A percentile compares a stretch with the other conserved stretches of the same genome.
These are phyloP conservation scores for Colletes latitarsis DNA, from an alignment of 1,140 invertebrate genomes.

Conservation along the genomic window DNA sequence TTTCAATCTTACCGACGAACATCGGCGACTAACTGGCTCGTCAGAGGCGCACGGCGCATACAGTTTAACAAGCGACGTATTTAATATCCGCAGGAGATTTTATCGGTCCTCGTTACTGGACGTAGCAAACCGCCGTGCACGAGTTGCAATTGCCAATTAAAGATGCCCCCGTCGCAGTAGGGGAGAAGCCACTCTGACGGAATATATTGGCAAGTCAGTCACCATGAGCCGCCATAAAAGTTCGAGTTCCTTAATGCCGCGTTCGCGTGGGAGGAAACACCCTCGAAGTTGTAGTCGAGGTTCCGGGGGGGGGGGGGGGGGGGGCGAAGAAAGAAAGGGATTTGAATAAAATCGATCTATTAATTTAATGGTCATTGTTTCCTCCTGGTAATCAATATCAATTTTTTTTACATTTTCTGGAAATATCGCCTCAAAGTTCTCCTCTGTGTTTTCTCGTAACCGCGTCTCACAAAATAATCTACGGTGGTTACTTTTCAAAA, in stretches of 20 bases:
- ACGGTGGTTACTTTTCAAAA: too few relatives aligned
- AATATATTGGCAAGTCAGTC: slow-evolving; percentile 51
- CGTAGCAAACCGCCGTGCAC: too few relatives aligned
- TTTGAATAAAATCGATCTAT: neutral
- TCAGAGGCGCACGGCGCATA: neutral
- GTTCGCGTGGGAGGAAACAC: slow-evolving; percentile 49
- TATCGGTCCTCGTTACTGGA: slow-evolving; percentile 15
- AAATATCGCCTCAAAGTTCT: too few relatives aligned
- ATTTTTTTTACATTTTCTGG: too few relatives aligned
- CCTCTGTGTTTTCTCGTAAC: too few relatives aligned
- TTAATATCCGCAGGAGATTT: slow-evolving; percentile 14
- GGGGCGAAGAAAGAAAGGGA: neutral
- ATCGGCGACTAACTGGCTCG: slow-evolving; percentile 10
- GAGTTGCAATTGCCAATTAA: slow-evolving; percentile 37
- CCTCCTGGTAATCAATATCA: too few relatives aligned
- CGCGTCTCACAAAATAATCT: too few relatives aligned
- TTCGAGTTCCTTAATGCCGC: slow-evolving; percentile 56
- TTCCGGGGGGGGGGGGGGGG: too few relatives aligned
- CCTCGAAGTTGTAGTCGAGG: neutral
- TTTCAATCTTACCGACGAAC: neutral
- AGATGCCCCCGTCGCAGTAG: neutral
- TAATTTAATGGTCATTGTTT: too few relatives aligned
- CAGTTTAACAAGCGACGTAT: slow-evolving; percentile 21
- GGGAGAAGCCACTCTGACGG: neutral
- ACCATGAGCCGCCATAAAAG: slow-evolving; percentile 52